Base-by-base conservation (phyloP, 2,797 vertebrate genomes). In the Platyrinchus mystaceus region DNA sequence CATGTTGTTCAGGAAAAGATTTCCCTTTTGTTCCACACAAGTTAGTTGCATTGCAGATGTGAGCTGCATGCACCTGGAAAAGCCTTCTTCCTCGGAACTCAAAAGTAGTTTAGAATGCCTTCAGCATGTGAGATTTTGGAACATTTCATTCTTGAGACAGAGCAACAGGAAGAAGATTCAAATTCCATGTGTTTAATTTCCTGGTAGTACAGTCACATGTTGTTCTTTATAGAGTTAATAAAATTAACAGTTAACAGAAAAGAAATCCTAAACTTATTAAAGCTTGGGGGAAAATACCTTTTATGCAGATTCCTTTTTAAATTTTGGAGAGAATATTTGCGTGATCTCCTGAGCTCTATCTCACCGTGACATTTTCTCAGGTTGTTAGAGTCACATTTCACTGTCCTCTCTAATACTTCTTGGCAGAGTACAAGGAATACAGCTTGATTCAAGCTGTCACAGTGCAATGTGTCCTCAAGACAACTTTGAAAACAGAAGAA, bases 401-500 rank as follows among this genome's bases (percentile, higher is more conserved):
- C 23, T 52, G 10, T 80, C 41, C 59, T 70, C 59, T 84, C 24
- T 95, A 92, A 91, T 77, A 43, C 7, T 58, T 32, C 20, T 87
- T 91, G 75, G 49, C 84, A 93, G 60, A 80, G 8, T 21, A 73
- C 37, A 85, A 92, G 50, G 46, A 70, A 37, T 43, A 28, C 28
- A 75, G n/a, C n/a, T 58, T 88, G 69, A 93, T 88, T 89, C 50
- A 53, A 68, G 41, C 64, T 83, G 71, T 87, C 87, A 89, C 41
- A 60, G 21, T 80, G 68, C 28, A 70, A 77, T 8, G 16, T 63
- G 56, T 93, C 71, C 78, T 76, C 49, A 85, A 84, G 63, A 84
- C 47, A 90, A 76, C 37, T 90, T 73, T 60, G 52, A 76, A 92
- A 91, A 70, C 21, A 84, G 55, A 90, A 74, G 67, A 94, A 73